Evolutionary conservation across 2,888 invertebrate species (phyloP).

Genomic region (Meghimatium bilineatum): DNA sequence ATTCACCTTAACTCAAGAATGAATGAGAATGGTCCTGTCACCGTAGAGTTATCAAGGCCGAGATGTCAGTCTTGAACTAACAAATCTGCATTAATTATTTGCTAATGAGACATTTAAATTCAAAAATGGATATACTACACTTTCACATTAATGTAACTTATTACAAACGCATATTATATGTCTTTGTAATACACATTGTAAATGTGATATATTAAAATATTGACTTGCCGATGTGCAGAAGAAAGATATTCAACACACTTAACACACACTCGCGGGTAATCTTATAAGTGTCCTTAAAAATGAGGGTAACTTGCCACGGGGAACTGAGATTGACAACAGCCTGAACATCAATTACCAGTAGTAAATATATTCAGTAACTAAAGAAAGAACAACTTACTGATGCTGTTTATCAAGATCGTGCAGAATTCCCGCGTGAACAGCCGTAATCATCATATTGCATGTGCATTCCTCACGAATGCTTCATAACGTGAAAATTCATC

Average conservation of each 20-base stretch:
- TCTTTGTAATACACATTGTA: not conserved
- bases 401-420: conserved; percentile 28
- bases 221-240: not conserved
- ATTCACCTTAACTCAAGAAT: no score
- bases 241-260: not conserved
- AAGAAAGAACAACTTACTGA: conserved; percentile 30
- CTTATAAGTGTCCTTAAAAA: not conserved
- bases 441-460: conserved; percentile 27
- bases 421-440: conserved; percentile 32
- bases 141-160: not conserved
- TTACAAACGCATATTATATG: not conserved
- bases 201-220: not conserved
- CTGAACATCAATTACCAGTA: not conserved
- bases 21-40: no score
- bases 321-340: not conserved
- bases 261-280: not conserved
- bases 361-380: not conserved
- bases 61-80: no score
- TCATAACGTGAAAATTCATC: conserved; percentile 15
- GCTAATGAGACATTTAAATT: no score
- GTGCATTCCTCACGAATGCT: conserved; percentile 12
- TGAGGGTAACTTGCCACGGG: not conserved
- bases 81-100: no score
- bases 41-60: no score
- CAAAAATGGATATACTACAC: no score